A percentile compares a stretch with the other conserved stretches of the same genome.
These are phyloP conservation scores for Champsocephalus gunnari DNA, from an alignment of 2,797 vertebrate genomes.

Conservation along the genomic window DNA sequence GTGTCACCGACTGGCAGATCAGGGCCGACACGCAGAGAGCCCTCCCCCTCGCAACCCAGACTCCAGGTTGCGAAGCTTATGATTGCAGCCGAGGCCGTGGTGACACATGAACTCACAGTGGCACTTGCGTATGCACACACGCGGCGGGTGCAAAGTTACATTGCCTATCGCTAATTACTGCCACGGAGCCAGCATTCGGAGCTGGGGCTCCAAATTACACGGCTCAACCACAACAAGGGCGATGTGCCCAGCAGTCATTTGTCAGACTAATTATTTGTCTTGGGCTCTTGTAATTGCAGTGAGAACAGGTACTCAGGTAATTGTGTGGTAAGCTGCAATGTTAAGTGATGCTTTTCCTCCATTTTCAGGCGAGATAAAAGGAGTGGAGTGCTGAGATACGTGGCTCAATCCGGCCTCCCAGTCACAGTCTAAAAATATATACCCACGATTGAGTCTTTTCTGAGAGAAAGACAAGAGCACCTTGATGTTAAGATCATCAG, in stretches of 20 bases:
- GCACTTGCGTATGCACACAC: conserved; percentile 26
- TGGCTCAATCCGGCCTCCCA: conserved; percentile 63
- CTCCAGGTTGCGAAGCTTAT: conserved; percentile 67
- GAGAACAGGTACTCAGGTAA: conserved; percentile 87
- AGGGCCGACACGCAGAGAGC: conserved; percentile 69
- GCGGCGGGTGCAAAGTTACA: conserved; percentile 79
- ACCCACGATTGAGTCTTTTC: conserved; percentile 45
- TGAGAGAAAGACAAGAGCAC: conserved; percentile 54
- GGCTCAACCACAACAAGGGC: conserved; percentile 86
- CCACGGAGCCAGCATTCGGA: conserved; percentile 76
- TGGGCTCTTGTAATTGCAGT: conserved; percentile 83
- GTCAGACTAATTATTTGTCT: conserved; percentile 89
- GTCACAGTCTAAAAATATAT: conserved; percentile 77
- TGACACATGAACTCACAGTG: conserved; percentile 68
- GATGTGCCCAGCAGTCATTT: conserved; percentile 86
- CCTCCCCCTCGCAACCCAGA: conserved; percentile 39
- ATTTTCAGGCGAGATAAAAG: conserved; percentile 78
- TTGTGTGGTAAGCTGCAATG: conserved; percentile 83
- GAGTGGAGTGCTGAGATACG: conserved; percentile 68
- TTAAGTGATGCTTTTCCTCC: conserved; percentile 83
- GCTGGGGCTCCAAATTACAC: conserved; percentile 84
- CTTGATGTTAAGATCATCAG: conserved; percentile 74
- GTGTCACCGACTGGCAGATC: conserved; percentile 78
- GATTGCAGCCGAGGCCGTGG: conserved; percentile 64
- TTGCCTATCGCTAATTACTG: conserved; percentile 83